A percentile compares a stretch with the other conserved stretches of the same genome.
These are phyloP conservation scores for Talpa occidentalis DNA, from an alignment of 2,113 vertebrate genomes.

Conservation along the genomic window DNA sequence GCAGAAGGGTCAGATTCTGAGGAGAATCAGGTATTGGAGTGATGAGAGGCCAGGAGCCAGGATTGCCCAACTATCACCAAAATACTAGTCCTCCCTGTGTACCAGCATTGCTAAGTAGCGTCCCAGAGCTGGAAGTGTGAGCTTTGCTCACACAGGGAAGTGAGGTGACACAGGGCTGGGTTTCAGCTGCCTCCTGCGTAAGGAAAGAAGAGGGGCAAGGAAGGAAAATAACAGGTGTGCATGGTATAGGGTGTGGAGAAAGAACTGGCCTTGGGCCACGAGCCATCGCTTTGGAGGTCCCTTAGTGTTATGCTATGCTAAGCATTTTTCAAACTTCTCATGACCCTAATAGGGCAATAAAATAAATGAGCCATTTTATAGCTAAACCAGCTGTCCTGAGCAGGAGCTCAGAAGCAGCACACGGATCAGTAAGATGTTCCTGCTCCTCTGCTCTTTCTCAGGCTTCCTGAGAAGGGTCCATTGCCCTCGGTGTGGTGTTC, in stretches of 20 bases:
- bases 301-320: not conserved
- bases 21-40: too few species aligned
- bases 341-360: not conserved
- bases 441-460: not conserved
- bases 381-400: not conserved
- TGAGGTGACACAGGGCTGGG: not conserved
- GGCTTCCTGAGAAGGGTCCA: not conserved
- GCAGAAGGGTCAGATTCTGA: not conserved
- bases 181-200: not conserved
- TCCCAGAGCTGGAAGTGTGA: not conserved
- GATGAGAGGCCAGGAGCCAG: not conserved
- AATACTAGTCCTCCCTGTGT: not conserved
- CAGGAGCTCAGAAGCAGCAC: not conserved
- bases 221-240: accelerated
- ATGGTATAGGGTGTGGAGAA: not conserved
- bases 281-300: not conserved
- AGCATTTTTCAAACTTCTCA: not conserved
- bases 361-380: not conserved
- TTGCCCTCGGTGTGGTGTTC: not conserved
- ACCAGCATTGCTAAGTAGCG: not conserved
- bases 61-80: accelerated
- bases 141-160: not conserved
- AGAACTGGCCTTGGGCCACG: not conserved
- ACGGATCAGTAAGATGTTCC: not conserved
- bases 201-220: not conserved